A percentile compares a stretch with the other conserved stretches of the same genome.
Conservation (phyloP, 2,888 invertebrate genomes). For the Cancer borealis region DNA sequence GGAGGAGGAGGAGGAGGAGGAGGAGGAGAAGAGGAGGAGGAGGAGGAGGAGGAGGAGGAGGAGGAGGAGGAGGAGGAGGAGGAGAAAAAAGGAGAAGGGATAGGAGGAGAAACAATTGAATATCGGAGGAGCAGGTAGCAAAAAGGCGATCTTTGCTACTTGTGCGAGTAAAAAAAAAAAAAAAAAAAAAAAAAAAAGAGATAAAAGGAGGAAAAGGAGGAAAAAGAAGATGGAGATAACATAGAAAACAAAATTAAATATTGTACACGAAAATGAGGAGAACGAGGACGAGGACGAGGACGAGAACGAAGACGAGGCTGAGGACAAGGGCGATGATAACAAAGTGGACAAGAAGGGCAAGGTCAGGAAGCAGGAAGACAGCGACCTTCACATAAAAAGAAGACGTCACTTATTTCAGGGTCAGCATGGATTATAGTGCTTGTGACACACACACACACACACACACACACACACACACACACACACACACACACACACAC, state of each 20-base stretch:
- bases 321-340: background rate
- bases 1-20: too few relatives aligned
- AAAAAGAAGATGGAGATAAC: background rate
- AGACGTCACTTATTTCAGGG: background rate
- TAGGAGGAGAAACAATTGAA: too few relatives aligned
- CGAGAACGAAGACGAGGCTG: background rate
- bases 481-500: constrained; percentile 20
- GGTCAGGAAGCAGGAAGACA: background rate
- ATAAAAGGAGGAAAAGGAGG: background rate
- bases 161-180: background rate
- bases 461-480: background rate
- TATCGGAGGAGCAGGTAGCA: too few relatives aligned
- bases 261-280: background rate
- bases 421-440: background rate
- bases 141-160: too few relatives aligned
- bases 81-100: background rate
- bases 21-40: too few relatives aligned
- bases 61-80: background rate
- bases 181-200: background rate
- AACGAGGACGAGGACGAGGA: constrained; percentile 20
- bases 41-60: background rate
- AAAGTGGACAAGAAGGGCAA: background rate
- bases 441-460: background rate
- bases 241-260: too few relatives aligned
- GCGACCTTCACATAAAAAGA: background rate